A percentile compares a stretch with the other conserved stretches of the same genome.
These are phyloP conservation scores for Neocrepidodera transversa DNA, from an alignment of 2,888 invertebrate species.

Conservation along the genomic window DNA sequence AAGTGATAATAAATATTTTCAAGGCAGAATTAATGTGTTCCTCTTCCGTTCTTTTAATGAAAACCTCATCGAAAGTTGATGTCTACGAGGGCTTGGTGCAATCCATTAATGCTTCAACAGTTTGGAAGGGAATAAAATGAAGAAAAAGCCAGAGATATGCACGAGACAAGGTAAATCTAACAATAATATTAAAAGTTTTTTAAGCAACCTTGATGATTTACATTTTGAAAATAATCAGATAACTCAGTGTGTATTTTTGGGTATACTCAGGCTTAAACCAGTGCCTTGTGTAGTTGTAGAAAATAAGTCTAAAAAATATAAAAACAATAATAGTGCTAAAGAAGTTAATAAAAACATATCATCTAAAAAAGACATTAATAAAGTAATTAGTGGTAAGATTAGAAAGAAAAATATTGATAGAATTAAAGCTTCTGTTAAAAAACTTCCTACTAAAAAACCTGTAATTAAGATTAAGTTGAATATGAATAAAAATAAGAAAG, in stretches of 20 bases:
- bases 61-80: conserved; percentile 31
- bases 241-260: conserved; percentile 48
- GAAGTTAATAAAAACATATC: conserved; percentile 33
- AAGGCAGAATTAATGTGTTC: conserved; percentile 28
- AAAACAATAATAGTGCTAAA: conserved; percentile 34
- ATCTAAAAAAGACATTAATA: conserved; percentile 33
- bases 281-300: conserved; percentile 40
- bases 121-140: conserved; percentile 36
- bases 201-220: conserved; percentile 42
- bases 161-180: conserved; percentile 40
- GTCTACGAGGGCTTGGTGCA: conserved; percentile 34
- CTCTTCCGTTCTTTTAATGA: conserved; percentile 15
- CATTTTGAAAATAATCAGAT: conserved; percentile 43
- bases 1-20: conserved; percentile 7
- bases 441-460: conserved; percentile 32
- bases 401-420: conserved; percentile 35
- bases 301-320: conserved; percentile 29
- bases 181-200: conserved; percentile 39
- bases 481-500: conserved; percentile 27
- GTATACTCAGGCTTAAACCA: conserved; percentile 46
- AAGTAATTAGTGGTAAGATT: conserved; percentile 35
- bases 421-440: conserved; percentile 36
- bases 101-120: conserved; percentile 29
- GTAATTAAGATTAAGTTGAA: conserved; percentile 35
- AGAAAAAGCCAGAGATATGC: conserved; percentile 42